Evolutionary conservation across 1,140 invertebrate genomes (phyloP).

Genomic region (Oryctes rhinoceros): DNA sequence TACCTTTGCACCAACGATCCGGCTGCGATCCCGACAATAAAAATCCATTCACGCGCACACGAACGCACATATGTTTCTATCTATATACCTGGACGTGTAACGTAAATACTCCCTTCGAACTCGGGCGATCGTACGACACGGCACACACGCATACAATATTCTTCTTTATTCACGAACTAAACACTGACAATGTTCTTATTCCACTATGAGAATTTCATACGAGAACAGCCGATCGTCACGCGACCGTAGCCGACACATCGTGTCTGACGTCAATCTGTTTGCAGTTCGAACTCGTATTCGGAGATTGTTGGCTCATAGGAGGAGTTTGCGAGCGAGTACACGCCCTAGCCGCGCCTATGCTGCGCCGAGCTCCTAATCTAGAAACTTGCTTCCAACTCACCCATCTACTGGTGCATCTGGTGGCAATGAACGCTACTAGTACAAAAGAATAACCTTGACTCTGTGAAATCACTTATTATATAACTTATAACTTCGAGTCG

Average conservation of each 20-base stretch:
- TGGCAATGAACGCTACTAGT: constrained; percentile 56
- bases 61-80: constrained; percentile 17
- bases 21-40: constrained; percentile 12
- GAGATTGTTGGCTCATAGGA: constrained; percentile 54
- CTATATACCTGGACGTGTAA: background rate
- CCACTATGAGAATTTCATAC: constrained; percentile 54
- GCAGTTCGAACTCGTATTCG: constrained; percentile 50
- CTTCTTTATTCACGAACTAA: constrained; percentile 47
- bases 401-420: constrained; percentile 52
- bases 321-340: constrained; percentile 25
- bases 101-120: constrained; percentile 15
- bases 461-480: constrained; percentile 41
- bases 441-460: constrained; percentile 56
- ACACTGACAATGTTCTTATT: constrained; percentile 49
- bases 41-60: constrained; percentile 24
- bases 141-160: constrained; percentile 43
- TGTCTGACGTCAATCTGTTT: constrained; percentile 48
- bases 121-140: constrained; percentile 16
- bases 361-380: constrained; percentile 21
- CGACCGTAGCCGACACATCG: constrained; percentile 45
- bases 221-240: constrained; percentile 45
- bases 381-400: constrained; percentile 41
- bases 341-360: constrained; percentile 48
- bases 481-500: constrained; percentile 29
- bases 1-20: background rate